phyloP scores from a whole-genome alignment of 2,113 vertebrate species.

The Alces alces region DNA sequence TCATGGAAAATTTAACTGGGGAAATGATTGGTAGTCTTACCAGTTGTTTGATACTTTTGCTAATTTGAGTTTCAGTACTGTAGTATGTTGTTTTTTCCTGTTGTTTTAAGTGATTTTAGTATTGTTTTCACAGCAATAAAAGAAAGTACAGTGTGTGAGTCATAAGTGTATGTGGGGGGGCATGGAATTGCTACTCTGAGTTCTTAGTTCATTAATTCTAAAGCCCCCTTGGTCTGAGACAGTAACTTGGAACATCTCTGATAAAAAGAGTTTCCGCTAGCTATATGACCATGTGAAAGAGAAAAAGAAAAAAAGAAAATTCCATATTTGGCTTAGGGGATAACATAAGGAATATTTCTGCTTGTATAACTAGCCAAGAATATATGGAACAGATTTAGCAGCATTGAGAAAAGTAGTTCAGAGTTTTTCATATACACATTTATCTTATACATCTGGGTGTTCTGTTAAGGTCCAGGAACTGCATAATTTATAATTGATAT shows the following conservation, averaged over 20 bases:
- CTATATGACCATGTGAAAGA: not conserved
- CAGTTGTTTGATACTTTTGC: not conserved
- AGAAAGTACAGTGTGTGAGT: not conserved
- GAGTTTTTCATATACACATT: not conserved
- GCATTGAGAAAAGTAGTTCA: not conserved
- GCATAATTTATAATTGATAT: not conserved
- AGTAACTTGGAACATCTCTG: not conserved
- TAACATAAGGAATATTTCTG: not conserved
- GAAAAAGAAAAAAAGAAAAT: not conserved
- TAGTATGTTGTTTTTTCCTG: not conserved
- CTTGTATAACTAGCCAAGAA: not conserved
- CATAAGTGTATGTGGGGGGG: not conserved
- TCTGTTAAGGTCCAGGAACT: not conserved
- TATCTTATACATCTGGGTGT: not conserved
- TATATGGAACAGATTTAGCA: not conserved
- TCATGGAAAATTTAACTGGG: not conserved
- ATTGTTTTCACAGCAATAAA: not conserved
- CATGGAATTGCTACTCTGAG: not conserved
- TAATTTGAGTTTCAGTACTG: not conserved
- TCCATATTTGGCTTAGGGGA: not conserved
- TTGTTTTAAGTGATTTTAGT: not conserved
- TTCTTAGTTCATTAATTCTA: slow-evolving; percentile 5
- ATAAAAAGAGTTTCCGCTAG: not conserved
- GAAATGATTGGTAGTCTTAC: not conserved
- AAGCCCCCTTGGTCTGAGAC: not conserved